Conservation (phyloP, 2,888 invertebrate genomes). For the Plebejus melissa region DNA sequence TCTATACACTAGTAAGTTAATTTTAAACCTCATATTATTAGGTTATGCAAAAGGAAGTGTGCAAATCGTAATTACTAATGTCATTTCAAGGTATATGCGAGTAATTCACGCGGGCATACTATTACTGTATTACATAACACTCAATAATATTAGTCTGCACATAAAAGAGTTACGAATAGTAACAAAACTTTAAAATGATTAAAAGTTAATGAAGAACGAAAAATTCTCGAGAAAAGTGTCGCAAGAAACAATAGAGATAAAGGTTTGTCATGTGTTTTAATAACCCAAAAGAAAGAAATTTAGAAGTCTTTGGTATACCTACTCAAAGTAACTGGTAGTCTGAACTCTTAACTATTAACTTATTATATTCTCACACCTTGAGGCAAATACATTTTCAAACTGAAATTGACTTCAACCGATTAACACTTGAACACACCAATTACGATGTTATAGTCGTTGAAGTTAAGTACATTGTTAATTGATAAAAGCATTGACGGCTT, state of each 20-base stretch:
- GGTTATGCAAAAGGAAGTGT: conserved; percentile 7
- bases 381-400: too few relatives aligned
- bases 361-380: too few relatives aligned
- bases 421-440: too few relatives aligned
- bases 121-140: not conserved
- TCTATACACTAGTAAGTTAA: not conserved
- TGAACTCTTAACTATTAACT: too few relatives aligned
- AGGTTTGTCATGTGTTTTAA: too few relatives aligned
- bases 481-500: conserved; percentile 5
- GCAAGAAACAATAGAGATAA: too few relatives aligned
- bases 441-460: not conserved
- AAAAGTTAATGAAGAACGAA: not conserved
- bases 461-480: not conserved
- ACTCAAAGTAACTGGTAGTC: too few relatives aligned
- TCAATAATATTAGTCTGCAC: not conserved
- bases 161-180: not conserved
- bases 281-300: too few relatives aligned
- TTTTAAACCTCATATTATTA: not conserved
- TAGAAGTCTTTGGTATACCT: too few relatives aligned
- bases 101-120: not conserved
- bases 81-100: not conserved
- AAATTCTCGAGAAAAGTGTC: not conserved
- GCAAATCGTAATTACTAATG: conserved; percentile 20
- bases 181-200: not conserved
- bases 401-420: too few relatives aligned